phyloP scores from a whole-genome alignment of 2,113 vertebrate genomes.

The Atlantisia rogersi region DNA sequence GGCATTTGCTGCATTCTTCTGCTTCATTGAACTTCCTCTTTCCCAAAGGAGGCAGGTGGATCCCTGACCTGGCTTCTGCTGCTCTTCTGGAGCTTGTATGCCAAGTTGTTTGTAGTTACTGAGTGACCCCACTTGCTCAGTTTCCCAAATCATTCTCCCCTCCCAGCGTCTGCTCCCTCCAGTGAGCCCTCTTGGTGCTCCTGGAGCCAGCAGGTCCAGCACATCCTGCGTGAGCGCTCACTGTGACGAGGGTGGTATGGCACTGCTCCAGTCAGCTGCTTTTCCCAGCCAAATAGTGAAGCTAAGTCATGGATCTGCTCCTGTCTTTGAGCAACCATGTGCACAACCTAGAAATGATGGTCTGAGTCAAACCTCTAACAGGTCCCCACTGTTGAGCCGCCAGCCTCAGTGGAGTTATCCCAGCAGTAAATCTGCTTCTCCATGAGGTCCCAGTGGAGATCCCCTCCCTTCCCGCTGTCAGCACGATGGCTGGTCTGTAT shows the following conservation, averaged over 20 bases:
- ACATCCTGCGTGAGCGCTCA: not conserved
- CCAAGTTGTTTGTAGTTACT: not conserved
- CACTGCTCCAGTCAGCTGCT: not conserved
- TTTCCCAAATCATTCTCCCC: not conserved
- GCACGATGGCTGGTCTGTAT: accelerated
- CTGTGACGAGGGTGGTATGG: accelerated
- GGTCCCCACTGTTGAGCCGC: not conserved
- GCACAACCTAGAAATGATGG: too few relatives aligned
- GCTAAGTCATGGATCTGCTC: not conserved
- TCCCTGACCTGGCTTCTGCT: not conserved
- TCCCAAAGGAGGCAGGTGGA: not conserved
- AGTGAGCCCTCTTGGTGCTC: not conserved
- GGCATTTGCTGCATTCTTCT: not conserved
- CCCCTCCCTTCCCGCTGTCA: not conserved
- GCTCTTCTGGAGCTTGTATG: not conserved
- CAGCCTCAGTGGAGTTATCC: not conserved
- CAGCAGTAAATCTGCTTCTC: not conserved
- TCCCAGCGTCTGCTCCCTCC: not conserved
- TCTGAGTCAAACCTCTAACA: not conserved
- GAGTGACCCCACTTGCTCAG: not conserved
- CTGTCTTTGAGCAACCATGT: not conserved
- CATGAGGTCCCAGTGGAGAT: not conserved
- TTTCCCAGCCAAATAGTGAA: accelerated
- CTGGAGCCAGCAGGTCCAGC: not conserved
- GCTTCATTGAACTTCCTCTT: not conserved